Evolutionary conservation across 2,113 vertebrate genomes (phyloP).

Genomic region (Danionella cerebrum): DNA sequence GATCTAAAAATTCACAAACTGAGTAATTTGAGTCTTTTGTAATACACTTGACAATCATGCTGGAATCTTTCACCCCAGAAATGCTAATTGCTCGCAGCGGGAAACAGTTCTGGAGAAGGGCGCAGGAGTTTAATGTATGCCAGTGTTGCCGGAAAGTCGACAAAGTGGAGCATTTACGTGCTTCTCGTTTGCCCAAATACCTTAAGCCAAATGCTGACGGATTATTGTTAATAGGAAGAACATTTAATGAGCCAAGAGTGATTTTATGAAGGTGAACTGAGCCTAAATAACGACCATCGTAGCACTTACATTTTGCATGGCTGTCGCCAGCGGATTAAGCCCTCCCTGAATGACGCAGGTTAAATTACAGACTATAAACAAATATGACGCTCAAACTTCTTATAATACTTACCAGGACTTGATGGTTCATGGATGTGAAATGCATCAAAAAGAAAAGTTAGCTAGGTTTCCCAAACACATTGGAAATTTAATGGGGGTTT

Average conservation of each 20-base stretch:
- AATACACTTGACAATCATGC: conserved; percentile 45
- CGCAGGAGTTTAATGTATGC: conserved; percentile 46
- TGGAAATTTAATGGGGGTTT: too few species aligned
- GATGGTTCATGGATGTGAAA: conserved; percentile 3
- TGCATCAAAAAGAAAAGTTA: background rate
- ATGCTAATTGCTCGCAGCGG: conserved; percentile 53
- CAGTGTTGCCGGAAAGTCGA: conserved; percentile 44
- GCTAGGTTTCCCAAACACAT: background rate
- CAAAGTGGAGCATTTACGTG: conserved; percentile 38
- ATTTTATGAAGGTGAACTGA: conserved; percentile 45
- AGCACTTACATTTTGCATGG: conserved; percentile 23
- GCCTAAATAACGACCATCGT: conserved; percentile 34
- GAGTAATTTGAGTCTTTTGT: conserved; percentile 39
- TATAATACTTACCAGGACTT: background rate
- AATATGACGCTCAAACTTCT: conserved; percentile 26
- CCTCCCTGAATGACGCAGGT: conserved; percentile 26
- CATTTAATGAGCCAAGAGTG: conserved; percentile 42
- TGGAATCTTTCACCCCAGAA: conserved; percentile 46
- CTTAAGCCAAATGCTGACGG: conserved; percentile 38
- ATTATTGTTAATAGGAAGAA: conserved; percentile 45
- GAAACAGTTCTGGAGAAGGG: conserved; percentile 45
- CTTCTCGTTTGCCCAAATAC: conserved; percentile 32
- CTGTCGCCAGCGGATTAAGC: conserved; percentile 35
- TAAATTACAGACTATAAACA: conserved; percentile 38
- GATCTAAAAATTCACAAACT: conserved; percentile 1